Conservation (phyloP, 2,797 vertebrate species). For the Helarctos malayanus region DNA sequence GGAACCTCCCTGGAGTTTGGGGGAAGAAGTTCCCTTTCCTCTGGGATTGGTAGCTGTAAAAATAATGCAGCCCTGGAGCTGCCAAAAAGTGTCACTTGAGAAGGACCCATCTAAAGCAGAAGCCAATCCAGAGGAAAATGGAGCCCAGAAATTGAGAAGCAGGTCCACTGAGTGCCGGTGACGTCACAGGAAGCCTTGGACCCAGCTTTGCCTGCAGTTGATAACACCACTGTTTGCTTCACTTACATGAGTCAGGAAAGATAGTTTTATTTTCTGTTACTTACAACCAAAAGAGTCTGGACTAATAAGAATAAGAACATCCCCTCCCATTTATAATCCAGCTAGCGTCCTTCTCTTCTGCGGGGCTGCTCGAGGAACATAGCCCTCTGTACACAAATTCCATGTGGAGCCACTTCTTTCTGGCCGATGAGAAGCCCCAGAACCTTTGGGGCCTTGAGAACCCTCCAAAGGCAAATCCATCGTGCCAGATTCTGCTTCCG, state of each 20-base stretch:
- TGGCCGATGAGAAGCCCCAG: not conserved
- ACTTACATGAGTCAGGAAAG: not conserved
- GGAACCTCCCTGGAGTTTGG: not conserved
- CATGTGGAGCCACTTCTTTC: not conserved
- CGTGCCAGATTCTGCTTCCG: not conserved
- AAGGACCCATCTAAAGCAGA: not conserved
- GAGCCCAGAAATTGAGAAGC: not conserved
- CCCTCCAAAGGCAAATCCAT: not conserved
- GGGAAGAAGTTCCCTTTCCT: not conserved
- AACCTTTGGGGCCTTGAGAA: not conserved
- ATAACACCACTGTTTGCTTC: not conserved
- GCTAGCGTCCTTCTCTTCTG: not conserved
- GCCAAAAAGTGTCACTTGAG: not conserved
- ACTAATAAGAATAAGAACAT: not conserved
- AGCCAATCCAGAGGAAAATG: not conserved
- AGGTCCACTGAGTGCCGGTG: fast-evolving
- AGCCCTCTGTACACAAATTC: not conserved
- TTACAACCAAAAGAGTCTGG: not conserved
- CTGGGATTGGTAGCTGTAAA: not conserved
- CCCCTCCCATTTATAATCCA: not conserved
- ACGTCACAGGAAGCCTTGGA: not conserved
- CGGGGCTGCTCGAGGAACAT: not conserved
- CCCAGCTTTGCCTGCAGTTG: not conserved
- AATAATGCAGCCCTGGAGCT: not conserved
- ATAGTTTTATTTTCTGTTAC: slow-evolving; percentile 36